Conservation (phyloP, 2,888 invertebrate species). For the Steinernema hermaphroditum region DNA sequence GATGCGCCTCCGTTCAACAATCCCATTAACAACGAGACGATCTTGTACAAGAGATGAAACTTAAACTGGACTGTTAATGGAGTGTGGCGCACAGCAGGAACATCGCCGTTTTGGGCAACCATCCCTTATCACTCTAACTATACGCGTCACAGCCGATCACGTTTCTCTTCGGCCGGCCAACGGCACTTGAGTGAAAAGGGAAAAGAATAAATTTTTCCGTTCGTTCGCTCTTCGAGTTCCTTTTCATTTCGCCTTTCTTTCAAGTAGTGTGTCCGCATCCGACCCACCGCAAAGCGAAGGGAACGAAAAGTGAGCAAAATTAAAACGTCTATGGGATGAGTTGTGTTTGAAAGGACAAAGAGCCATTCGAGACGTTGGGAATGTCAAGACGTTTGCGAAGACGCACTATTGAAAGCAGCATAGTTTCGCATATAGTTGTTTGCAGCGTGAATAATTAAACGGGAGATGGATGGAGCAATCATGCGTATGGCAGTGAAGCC, state of each 20-base stretch:
- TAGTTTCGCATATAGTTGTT: conserved; percentile 1
- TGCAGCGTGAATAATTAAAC: conserved; percentile 4
- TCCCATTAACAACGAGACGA: conserved; percentile 5
- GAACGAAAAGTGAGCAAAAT: not conserved
- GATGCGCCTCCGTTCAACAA: not conserved
- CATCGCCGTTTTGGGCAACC: not conserved
- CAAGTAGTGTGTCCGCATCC: not conserved
- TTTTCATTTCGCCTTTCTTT: not conserved
- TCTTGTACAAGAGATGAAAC: conserved; percentile 8
- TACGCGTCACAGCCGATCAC: not conserved
- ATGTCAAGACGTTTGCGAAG: too few relatives aligned
- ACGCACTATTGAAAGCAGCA: not conserved
- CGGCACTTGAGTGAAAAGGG: not conserved
- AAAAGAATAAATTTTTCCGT: conserved; percentile 11
- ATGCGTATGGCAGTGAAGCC: not conserved
- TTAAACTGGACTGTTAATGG: not conserved
- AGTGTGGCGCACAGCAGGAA: not conserved
- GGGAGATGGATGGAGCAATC: not conserved
- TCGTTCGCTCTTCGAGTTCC: not conserved
- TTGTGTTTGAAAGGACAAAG: not conserved
- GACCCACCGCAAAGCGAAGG: not conserved
- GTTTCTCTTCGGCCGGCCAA: not conserved
- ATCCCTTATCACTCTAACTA: conserved; percentile 9
- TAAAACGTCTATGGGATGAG: not conserved
- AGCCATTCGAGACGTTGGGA: not conserved